Conservation (phyloP, 1,140 invertebrate genomes). For the roundworm (Caenorhabditis elegans) region WBcel235 BX284606.5:15246001-15246500, state of each 20-base stretch:
- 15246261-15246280: background rate
- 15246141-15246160: background rate
- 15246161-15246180: constrained; percentile 34
- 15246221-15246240: constrained; percentile 19
- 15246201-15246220: constrained; percentile 27
- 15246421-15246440: no score
- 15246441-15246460: no score
- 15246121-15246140: background rate
- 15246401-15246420: no score
- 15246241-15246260: background rate
- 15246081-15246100: background rate
- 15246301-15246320: constrained; percentile 31
- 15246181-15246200: background rate
- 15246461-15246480: background rate
- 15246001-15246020: no score
- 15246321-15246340: constrained; percentile 33
- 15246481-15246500: background rate
- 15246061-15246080: background rate
- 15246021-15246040: no score
- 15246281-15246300: background rate
- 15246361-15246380: background rate
- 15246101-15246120: background rate
- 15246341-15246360: constrained; percentile 30
- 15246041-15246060: background rate
- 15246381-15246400: constrained; percentile 8